Conservation (phyloP, 2,113 vertebrate genomes). For the Pelmatolapia mariae region DNA sequence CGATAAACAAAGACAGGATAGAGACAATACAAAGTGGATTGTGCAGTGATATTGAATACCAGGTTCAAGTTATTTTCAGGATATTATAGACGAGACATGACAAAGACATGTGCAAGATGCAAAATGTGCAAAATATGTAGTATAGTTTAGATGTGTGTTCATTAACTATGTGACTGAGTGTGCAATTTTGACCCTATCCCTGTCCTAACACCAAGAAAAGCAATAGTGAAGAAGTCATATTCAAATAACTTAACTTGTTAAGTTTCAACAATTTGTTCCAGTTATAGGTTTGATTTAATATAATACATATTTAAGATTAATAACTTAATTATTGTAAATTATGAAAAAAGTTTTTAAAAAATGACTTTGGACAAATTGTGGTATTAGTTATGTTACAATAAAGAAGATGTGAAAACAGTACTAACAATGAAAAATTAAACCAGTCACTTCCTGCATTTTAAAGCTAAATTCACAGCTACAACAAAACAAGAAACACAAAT, state of each 20-base stretch:
- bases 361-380: neutral
- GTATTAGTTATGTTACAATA: neutral
- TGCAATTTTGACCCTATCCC: neutral
- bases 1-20: neutral
- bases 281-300: neutral
- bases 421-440: neutral
- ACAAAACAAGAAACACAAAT: neutral
- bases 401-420: neutral
- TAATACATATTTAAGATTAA: neutral
- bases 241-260: neutral
- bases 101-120: neutral
- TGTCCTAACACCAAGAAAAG: neutral
- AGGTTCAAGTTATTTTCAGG: neutral
- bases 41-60: neutral
- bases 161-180: neutral
- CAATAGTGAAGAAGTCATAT: neutral
- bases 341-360: neutral
- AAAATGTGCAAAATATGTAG: neutral
- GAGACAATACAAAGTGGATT: neutral
- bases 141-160: neutral
- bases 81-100: neutral
- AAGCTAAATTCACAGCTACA: neutral
- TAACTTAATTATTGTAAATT: neutral
- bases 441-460: neutral
- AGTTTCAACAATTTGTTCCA: neutral